phyloP scores from a whole-genome alignment of 2,113 vertebrate species.

The Hydrolagus affinis region DNA sequence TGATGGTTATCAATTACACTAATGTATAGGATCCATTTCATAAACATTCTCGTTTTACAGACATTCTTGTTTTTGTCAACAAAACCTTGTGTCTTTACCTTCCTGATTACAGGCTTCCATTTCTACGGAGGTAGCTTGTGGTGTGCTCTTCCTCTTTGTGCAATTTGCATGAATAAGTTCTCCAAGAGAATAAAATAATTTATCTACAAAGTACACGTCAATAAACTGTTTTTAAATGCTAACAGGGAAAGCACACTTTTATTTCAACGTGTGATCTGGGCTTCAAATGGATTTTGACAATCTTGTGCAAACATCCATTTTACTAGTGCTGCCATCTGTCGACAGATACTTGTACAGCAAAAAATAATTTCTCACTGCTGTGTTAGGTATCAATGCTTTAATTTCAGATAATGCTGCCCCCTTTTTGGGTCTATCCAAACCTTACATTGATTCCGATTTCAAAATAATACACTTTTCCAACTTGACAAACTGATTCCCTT shows the following conservation, averaged over 20 bases:
- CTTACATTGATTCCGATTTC: not conserved
- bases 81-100: constrained; percentile 25
- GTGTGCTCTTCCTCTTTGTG: constrained; percentile 70
- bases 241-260: constrained; percentile 11
- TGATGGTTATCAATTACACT: constrained; percentile 28
- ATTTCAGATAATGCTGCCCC: not conserved
- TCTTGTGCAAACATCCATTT: not conserved
- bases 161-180: constrained; percentile 95
- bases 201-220: constrained; percentile 28
- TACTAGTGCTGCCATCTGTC: constrained; percentile 29
- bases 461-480: constrained; percentile 6
- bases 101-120: constrained; percentile 29
- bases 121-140: constrained; percentile 57
- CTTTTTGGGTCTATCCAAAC: not conserved
- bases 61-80: constrained; percentile 19
- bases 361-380: not conserved
- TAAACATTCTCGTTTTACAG: constrained; percentile 18
- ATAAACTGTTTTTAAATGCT: constrained; percentile 63
- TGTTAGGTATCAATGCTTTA: not conserved
- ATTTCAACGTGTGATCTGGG: constrained; percentile 1
- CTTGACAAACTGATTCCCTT: not conserved
- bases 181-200: constrained; percentile 82
- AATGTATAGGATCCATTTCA: constrained; percentile 23
- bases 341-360: not conserved
- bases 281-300: not conserved